Evolutionary conservation across 2,113 vertebrate genomes (phyloP).

Genomic region (Clinocottus analis): DNA sequence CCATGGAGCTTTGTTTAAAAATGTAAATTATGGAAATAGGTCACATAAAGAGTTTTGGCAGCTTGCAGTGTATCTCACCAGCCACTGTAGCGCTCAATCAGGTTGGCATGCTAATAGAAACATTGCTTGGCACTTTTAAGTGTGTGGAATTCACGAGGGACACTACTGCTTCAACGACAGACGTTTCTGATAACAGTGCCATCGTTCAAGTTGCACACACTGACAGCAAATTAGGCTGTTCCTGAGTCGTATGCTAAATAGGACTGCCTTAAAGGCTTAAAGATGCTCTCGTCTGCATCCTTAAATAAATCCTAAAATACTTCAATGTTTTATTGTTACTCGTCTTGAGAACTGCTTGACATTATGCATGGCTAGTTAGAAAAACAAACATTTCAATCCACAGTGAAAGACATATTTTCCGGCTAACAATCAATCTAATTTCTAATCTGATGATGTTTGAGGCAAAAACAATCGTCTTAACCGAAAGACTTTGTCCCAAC

Average conservation of each 20-base stretch:
- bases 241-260: constrained; percentile 58
- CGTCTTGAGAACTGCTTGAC: constrained; percentile 29
- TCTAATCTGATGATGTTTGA: background rate
- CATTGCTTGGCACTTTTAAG: constrained; percentile 66
- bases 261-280: constrained; percentile 30
- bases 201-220: constrained; percentile 57
- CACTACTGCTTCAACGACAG: constrained; percentile 60
- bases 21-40: constrained; percentile 85
- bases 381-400: constrained; percentile 32
- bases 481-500: constrained; percentile 13
- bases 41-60: constrained; percentile 79
- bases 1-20: constrained; percentile 77
- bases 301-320: constrained; percentile 53
- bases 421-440: constrained; percentile 22
- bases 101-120: constrained; percentile 70
- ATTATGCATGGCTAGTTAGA: constrained; percentile 12
- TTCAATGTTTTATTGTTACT: constrained; percentile 20
- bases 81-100: constrained; percentile 68
- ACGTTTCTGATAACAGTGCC: constrained; percentile 53
- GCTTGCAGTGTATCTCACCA: constrained; percentile 65
- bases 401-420: constrained; percentile 1
- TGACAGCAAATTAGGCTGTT: constrained; percentile 64
- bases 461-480: constrained; percentile 19
- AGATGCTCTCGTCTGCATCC: constrained; percentile 30
- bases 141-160: constrained; percentile 48